Evolutionary conservation across 2,888 invertebrate species (phyloP), one percentile per base, ranked within the genome.

Genomic region (Pandemis cinnamomeana): DNA sequence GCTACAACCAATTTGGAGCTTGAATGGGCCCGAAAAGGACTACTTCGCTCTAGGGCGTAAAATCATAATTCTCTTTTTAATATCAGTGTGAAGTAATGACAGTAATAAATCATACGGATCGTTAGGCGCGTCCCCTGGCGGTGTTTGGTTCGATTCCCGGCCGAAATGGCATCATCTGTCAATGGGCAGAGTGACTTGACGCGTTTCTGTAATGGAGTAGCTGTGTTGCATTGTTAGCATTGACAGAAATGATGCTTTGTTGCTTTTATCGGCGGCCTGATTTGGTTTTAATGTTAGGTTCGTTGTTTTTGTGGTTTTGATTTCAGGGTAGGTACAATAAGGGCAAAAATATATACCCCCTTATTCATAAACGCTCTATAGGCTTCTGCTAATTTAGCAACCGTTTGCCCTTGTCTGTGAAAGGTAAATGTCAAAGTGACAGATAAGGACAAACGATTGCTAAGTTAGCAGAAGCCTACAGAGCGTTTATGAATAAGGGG

Each of bases 61-160:
- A 76, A 85, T 83, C 84, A 88, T 90, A 87, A 87, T 87, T 88
- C 82, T 77, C 87, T 78, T 89, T 89, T 83, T 80, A 77, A 78
- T 83, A 80, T 81, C 80, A 80, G 79, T 78, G 80, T 80, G 81
- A 81, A 85, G 86, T 92, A 93, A 94, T 93, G 94, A 93, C 89
- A 92, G 92, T 92, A 92, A 94, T 94, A 93, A 93, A 94, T 94
- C 94, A 94, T 93, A 93, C 86, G 93, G 92, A 89, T 94, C 94
- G 92, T 94, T 94, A 94, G 90, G 86, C 90, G 86, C 90, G 89
- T 87, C 90, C 92, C 93, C 91, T 89, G 83, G 79, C 80, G 86
- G 91, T 89, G 85, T 82, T 81, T 86, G 89, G 89, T 93, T 93
- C 92, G 93, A 93, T 93, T 93, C 93, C 91, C 88, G 90, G 84